Conservation (phyloP, 2,888 invertebrate genomes). For the Melinaea marsaeus region DNA sequence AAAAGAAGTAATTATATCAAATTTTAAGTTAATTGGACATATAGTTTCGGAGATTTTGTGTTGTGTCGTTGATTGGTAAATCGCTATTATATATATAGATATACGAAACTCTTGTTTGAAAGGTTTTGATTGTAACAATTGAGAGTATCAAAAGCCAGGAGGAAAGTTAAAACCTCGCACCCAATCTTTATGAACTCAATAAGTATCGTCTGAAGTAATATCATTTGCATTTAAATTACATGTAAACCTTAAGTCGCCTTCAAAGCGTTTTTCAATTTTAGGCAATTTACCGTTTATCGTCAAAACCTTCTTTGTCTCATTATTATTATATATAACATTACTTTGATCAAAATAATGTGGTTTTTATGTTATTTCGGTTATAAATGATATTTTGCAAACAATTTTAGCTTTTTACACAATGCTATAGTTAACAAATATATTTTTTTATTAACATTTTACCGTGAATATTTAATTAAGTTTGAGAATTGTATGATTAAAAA, state of each 20-base stretch:
- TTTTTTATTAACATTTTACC: too few species aligned
- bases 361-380: neutral
- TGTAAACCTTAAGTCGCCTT: conserved; percentile 24
- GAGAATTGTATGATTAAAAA: too few species aligned
- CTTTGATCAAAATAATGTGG: conserved; percentile 2
- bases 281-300: conserved; percentile 19
- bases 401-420: neutral
- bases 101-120: too few species aligned
- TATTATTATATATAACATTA: neutral
- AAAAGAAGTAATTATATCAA: too few species aligned
- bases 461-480: too few species aligned
- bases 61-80: too few species aligned
- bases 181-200: conserved; percentile 28
- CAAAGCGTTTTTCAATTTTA: conserved; percentile 21
- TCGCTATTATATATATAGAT: too few species aligned
- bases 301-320: neutral
- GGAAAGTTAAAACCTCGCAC: conserved; percentile 18
- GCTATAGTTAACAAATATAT: neutral
- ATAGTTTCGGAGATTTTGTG: too few species aligned
- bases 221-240: conserved; percentile 31
- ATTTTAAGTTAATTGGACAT: too few species aligned
- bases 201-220: conserved; percentile 27
- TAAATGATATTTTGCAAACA: neutral
- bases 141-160: neutral
- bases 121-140: too few species aligned